phyloP scores from a whole-genome alignment of 2,797 vertebrate genomes.

The Sebastes nivosus region DNA sequence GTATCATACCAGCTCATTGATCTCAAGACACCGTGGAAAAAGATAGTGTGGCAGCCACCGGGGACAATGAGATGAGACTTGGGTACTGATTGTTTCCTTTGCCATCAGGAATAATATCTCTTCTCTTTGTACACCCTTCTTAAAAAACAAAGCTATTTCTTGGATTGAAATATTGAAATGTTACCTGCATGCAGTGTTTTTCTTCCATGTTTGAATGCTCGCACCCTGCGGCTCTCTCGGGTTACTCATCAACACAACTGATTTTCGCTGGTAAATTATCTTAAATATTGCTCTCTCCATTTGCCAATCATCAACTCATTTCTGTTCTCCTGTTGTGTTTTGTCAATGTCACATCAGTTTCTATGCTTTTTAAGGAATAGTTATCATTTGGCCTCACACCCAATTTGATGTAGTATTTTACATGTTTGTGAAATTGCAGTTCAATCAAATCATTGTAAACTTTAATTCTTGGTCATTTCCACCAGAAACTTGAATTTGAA shows the following conservation, averaged over 20 bases:
- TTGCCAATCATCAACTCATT: not conserved
- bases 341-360: not conserved
- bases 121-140: not conserved
- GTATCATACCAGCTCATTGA: too few relatives aligned
- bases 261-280: conserved; percentile 28
- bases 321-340: not conserved
- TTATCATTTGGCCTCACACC: not conserved
- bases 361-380: not conserved
- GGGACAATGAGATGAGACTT: too few relatives aligned
- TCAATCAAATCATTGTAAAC: not conserved
- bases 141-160: conserved; percentile 14
- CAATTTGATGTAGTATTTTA: not conserved
- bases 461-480: not conserved
- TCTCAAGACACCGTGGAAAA: too few relatives aligned
- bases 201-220: conserved; percentile 16
- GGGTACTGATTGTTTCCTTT: too few relatives aligned
- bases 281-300: not conserved
- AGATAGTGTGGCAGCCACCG: too few relatives aligned
- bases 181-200: not conserved
- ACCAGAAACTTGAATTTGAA: not conserved
- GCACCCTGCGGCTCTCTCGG: not conserved
- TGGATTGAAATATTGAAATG: not conserved
- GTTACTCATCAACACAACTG: conserved; percentile 11
- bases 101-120: not conserved
- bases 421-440: not conserved